phyloP scores from a whole-genome alignment of 2,888 invertebrate genomes.

The Lysandra coridon region DNA sequence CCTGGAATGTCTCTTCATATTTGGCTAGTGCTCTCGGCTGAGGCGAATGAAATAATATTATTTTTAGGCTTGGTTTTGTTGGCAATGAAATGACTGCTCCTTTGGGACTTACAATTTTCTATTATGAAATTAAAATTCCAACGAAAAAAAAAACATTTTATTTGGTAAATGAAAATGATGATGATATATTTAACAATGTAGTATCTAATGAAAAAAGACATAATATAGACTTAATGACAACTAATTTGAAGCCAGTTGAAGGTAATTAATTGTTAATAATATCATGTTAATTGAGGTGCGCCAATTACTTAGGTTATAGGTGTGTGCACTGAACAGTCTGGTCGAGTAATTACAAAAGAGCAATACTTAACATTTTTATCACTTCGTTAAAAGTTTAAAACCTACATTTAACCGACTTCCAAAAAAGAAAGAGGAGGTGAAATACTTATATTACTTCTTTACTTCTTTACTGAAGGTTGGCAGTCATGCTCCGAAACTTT shows the following conservation, averaged over 20 bases:
- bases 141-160: conserved; percentile 43
- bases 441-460: no score
- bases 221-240: not conserved
- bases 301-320: not conserved
- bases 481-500: no score
- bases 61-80: conserved; percentile 43
- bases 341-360: no score
- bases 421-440: no score
- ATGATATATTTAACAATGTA: not conserved
- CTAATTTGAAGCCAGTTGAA: not conserved
- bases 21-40: conserved; percentile 34
- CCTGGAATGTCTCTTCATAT: conserved; percentile 50
- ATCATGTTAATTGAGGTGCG: not conserved
- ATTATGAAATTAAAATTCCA: conserved; percentile 50
- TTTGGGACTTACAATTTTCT: conserved; percentile 44
- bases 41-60: conserved; percentile 30
- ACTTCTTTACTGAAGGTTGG: no score
- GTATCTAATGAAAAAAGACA: not conserved
- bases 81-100: conserved; percentile 41
- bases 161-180: conserved; percentile 16
- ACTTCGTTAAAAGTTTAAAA: no score
- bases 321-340: not conserved
- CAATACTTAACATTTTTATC: no score
- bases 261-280: not conserved
- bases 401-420: no score